These are phyloP conservation scores for Corythornis vintsioides DNA, from an alignment of 2,113 vertebrate genomes.

Conservation along the genomic window DNA sequence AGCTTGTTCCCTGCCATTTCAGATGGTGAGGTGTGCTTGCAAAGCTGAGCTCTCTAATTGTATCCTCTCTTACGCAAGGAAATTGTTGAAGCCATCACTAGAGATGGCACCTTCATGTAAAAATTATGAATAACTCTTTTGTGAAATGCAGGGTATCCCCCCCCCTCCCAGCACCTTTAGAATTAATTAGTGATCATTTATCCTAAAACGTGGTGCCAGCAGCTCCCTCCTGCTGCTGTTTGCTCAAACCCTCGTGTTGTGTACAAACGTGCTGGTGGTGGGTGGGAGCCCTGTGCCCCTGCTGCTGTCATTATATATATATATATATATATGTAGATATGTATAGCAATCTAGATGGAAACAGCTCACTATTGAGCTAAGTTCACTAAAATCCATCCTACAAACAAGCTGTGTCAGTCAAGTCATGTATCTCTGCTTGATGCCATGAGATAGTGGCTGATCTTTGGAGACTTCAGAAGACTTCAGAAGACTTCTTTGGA, in stretches of 20 bases:
- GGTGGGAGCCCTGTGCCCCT: neutral
- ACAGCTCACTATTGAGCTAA: neutral
- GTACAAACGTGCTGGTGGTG: rapidly evolving
- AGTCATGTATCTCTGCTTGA: neutral
- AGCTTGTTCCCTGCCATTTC: neutral
- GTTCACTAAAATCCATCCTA: neutral
- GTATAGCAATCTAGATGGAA: neutral
- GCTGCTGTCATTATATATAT: neutral
- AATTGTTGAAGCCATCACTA: neutral
- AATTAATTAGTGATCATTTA: neutral
- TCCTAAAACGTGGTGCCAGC: neutral
- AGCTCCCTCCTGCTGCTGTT: neutral
- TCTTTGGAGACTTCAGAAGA: neutral
- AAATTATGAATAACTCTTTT: neutral
- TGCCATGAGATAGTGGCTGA: neutral
- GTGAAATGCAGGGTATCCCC: neutral
- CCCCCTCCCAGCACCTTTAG: neutral
- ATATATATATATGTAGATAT: too few relatives aligned
- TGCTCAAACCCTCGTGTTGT: neutral
- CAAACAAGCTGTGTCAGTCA: neutral
- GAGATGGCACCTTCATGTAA: neutral
- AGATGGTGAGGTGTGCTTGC: neutral
- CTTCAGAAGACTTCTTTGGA: too few relatives aligned
- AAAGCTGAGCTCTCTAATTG: neutral
- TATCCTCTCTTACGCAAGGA: neutral